Conservation (phyloP, 2,888 invertebrate genomes). For the Sicus ferrugineus region DNA sequence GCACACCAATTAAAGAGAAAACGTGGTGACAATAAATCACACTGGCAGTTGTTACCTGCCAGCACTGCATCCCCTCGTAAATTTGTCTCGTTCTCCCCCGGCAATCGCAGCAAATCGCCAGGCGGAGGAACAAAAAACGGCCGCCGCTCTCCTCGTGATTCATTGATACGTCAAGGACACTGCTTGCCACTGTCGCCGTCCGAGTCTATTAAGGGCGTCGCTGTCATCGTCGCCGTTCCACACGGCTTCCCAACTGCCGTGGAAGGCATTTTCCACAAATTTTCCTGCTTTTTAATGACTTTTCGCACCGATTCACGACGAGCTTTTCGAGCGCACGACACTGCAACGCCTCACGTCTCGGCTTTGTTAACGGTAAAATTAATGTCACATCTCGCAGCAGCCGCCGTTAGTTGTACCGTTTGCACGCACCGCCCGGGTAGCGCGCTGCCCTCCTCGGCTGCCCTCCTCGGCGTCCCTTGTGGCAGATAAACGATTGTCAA, state of each 20-base stretch:
- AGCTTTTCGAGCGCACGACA: conserved; percentile 13
- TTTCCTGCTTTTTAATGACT: not conserved
- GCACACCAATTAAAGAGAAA: too few species aligned
- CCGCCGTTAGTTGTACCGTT: not conserved
- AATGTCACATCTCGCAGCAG: conserved; percentile 41
- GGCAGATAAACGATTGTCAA: conserved; percentile 58
- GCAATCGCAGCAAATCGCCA: too few species aligned
- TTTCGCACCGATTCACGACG: not conserved
- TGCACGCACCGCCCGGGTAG: not conserved
- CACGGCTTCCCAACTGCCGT: too few species aligned
- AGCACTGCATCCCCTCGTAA: too few species aligned
- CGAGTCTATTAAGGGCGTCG: not conserved
- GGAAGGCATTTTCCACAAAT: conserved; percentile 6
- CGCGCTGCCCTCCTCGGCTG: not conserved
- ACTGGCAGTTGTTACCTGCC: too few species aligned
- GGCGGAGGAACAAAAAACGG: too few species aligned
- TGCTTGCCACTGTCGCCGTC: conserved; percentile 9
- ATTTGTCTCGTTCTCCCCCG: too few species aligned
- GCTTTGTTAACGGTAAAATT: conserved; percentile 46
- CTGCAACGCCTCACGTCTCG: conserved; percentile 20
- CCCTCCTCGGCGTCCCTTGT: conserved; percentile 34
- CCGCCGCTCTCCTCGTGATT: too few species aligned
- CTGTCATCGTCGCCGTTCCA: not conserved
- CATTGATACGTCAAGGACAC: conserved; percentile 1
- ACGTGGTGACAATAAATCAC: too few species aligned